Evolutionary conservation across 2,113 vertebrate species (phyloP).

Genomic region (Callithrix jacchus): DNA sequence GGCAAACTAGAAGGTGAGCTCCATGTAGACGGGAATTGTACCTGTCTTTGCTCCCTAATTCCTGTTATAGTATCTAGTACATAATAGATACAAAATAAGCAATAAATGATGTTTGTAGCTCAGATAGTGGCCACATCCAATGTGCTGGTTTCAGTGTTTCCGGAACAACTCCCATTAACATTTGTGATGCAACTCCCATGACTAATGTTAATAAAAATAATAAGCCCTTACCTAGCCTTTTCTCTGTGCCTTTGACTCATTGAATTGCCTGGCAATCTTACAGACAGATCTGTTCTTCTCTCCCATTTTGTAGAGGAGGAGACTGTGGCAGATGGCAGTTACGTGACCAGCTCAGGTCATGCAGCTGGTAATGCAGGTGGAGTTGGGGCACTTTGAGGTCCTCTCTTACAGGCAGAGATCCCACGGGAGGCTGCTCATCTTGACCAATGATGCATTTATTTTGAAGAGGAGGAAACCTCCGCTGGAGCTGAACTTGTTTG

Average conservation of each 20-base stretch:
- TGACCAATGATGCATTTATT: not conserved
- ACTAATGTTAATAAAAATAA: not conserved
- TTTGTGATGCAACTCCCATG: not conserved
- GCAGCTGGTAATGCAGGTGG: not conserved
- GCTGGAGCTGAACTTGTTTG: constrained; percentile 16
- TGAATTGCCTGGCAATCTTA: not conserved
- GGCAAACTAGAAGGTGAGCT: not conserved
- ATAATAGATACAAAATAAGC: not conserved
- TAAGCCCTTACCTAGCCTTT: not conserved
- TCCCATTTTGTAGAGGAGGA: not conserved
- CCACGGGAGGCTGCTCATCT: not conserved
- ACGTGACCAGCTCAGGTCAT: not conserved
- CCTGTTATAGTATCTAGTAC: not conserved
- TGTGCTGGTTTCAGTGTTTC: not conserved
- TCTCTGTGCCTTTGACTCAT: not conserved
- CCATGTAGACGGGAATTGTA: not conserved
- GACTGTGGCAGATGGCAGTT: not conserved
- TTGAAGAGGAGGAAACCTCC: not conserved
- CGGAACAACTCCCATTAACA: not conserved
- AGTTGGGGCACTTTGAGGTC: not conserved
- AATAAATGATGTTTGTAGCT: not conserved
- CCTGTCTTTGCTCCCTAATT: not conserved
- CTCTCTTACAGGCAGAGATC: not conserved
- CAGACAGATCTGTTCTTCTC: not conserved
- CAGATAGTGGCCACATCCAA: not conserved